phyloP scores from a whole-genome alignment of 2,113 vertebrate species.

The Micromys minutus region DNA sequence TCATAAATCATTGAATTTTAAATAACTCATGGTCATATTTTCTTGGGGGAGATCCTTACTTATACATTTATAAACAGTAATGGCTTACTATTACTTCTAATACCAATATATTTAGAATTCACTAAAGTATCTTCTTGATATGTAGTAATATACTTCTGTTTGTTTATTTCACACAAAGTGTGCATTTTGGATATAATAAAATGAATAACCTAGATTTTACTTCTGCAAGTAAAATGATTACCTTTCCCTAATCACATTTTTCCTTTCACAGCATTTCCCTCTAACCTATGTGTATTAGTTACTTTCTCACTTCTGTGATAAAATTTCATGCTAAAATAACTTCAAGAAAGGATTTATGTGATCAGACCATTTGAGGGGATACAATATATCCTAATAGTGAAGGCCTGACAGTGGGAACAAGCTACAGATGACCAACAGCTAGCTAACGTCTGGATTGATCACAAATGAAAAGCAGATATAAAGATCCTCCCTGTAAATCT shows the following conservation, averaged over 20 bases:
- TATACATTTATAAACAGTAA: constrained; percentile 17
- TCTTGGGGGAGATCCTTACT: not conserved
- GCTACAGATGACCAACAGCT: not conserved
- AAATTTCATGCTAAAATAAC: not conserved
- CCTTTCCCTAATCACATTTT: constrained; percentile 29
- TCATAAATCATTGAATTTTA: not conserved
- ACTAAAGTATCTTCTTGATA: constrained; percentile 26
- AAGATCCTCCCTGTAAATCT: not conserved
- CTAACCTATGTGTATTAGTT: not conserved
- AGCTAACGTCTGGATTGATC: not conserved
- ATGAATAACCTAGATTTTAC: constrained; percentile 14
- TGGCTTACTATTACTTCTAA: constrained; percentile 9
- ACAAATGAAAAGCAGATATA: not conserved
- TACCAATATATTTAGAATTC: constrained; percentile 45
- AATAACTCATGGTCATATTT: not conserved
- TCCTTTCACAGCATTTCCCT: constrained; percentile 43
- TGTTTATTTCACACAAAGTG: constrained; percentile 25
- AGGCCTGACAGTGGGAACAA: not conserved
- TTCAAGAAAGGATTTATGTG: not conserved
- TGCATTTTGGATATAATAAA: constrained; percentile 49
- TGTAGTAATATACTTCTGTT: constrained; percentile 32
- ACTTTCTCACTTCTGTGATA: not conserved
- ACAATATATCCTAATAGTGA: not conserved
- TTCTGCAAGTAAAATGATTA: constrained; percentile 17
- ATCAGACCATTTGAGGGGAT: not conserved